Conservation (phyloP, 2,888 invertebrate genomes). For the Acleris laterana region DNA sequence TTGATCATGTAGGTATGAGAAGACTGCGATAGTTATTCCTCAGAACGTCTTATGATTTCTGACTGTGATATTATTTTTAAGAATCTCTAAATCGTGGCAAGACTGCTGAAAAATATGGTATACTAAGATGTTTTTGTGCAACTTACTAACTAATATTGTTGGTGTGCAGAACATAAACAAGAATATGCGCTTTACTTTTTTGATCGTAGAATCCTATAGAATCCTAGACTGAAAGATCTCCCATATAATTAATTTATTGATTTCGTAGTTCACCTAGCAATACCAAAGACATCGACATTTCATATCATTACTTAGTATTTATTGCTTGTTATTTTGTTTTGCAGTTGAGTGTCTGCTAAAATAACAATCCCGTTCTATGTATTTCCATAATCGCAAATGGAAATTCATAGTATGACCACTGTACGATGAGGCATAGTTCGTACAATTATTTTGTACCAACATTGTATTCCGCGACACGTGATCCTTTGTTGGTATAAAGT, state of each 20-base stretch:
- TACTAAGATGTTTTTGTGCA: slow-evolving; percentile 44
- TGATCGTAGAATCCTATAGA: background rate
- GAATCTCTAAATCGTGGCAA: slow-evolving; percentile 50
- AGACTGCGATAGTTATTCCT: slow-evolving; percentile 71
- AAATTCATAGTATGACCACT: slow-evolving; percentile 35
- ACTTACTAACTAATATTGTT: slow-evolving; percentile 49
- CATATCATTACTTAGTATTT: slow-evolving; percentile 27
- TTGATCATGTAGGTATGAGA: slow-evolving; percentile 47
- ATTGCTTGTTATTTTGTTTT: slow-evolving; percentile 37
- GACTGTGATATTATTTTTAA: slow-evolving; percentile 80
- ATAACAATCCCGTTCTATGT: slow-evolving; percentile 24
- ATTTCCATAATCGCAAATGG: slow-evolving; percentile 25
- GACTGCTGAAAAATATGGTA: slow-evolving; percentile 44
- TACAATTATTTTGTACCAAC: slow-evolving; percentile 35
- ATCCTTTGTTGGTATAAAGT: slow-evolving; percentile 35
- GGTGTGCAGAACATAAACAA: slow-evolving; percentile 46
- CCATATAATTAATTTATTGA: slow-evolving; percentile 12
- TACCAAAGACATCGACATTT: slow-evolving; percentile 36
- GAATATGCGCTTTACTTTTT: slow-evolving; percentile 25
- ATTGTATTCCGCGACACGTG: slow-evolving; percentile 32
- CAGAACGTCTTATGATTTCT: slow-evolving; percentile 57
- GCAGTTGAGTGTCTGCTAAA: slow-evolving; percentile 39
- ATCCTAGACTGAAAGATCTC: slow-evolving; percentile 17
- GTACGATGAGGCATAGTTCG: slow-evolving; percentile 30
- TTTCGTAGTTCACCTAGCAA: slow-evolving; percentile 23